phyloP scores from a whole-genome alignment of 2,797 vertebrate species.

The Lagorchestes hirsutus region DNA sequence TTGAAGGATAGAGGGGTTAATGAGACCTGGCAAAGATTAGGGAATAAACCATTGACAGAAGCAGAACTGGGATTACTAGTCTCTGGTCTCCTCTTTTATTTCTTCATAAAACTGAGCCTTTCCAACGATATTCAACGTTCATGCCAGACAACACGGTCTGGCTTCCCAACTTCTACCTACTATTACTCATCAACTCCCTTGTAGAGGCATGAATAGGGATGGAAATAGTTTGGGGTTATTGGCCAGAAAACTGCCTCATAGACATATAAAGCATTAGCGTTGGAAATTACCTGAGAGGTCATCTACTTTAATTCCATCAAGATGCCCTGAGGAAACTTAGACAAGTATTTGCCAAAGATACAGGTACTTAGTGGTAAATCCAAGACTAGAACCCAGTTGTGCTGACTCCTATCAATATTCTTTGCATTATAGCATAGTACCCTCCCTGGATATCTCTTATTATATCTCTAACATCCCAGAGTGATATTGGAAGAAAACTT shows the following conservation, averaged over 20 bases:
- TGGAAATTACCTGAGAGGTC: background rate
- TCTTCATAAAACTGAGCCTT: background rate
- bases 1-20: conserved; percentile 39
- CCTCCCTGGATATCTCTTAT: conserved; percentile 56
- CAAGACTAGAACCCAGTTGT: background rate
- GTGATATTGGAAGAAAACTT: conserved; percentile 78
- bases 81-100: background rate
- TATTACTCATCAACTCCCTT: background rate
- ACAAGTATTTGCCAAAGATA: background rate
- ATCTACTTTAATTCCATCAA: background rate
- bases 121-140: background rate
- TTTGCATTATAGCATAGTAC: background rate
- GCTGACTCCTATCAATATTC: background rate
- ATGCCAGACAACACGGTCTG: conserved; percentile 5
- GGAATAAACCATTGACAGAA: conserved; percentile 23
- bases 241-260: background rate
- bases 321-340: background rate
- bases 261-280: background rate
- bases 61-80: background rate
- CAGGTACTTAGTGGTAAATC: background rate
- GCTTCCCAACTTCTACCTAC: background rate
- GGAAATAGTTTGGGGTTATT: conserved; percentile 13
- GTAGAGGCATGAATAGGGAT: background rate
- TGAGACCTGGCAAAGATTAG: conserved; percentile 10
- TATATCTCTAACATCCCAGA: conserved; percentile 63